Evolutionary conservation across 1,140 invertebrate genomes (phyloP).

Genomic region (Drosophila virilis): DNA sequence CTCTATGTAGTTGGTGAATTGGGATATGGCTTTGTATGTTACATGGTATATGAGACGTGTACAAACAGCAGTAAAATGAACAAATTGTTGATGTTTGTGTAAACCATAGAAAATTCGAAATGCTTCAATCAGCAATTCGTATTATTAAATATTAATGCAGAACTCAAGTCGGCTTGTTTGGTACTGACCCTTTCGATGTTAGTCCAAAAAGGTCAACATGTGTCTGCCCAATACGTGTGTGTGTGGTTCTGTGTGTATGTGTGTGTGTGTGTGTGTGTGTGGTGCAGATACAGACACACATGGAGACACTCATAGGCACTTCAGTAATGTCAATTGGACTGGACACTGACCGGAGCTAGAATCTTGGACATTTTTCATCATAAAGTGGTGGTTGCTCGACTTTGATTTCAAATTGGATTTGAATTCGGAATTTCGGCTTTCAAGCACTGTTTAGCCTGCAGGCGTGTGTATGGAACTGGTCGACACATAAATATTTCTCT

Average conservation of each 20-base stretch:
- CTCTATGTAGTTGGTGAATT: constrained; percentile 55
- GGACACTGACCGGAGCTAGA: constrained; percentile 38
- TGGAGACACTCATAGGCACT: constrained; percentile 8
- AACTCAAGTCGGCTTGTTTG: constrained; percentile 71
- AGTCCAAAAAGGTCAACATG: constrained; percentile 67
- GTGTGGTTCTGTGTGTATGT: not conserved
- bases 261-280: not conserved
- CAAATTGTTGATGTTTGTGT: constrained; percentile 50
- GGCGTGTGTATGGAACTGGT: constrained; percentile 52
- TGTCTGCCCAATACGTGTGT: constrained; percentile 39
- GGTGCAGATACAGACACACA: not conserved
- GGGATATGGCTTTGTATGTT: constrained; percentile 29
- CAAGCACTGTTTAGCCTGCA: constrained; percentile 44
- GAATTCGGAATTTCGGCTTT: constrained; percentile 80
- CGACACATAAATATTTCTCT: constrained; percentile 80
- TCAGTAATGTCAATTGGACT: constrained; percentile 31
- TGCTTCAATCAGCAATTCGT: constrained; percentile 81
- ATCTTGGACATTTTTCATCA: constrained; percentile 81
- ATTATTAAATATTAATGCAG: constrained; percentile 82
- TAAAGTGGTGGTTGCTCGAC: constrained; percentile 55
- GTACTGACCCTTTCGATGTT: constrained; percentile 67
- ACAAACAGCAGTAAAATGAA: constrained; percentile 50
- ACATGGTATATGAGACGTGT: constrained; percentile 26
- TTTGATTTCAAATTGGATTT: constrained; percentile 82
- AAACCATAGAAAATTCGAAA: constrained; percentile 65